Conservation (phyloP, 2,888 invertebrate species). For the Drosophila austrosaltans region DNA sequence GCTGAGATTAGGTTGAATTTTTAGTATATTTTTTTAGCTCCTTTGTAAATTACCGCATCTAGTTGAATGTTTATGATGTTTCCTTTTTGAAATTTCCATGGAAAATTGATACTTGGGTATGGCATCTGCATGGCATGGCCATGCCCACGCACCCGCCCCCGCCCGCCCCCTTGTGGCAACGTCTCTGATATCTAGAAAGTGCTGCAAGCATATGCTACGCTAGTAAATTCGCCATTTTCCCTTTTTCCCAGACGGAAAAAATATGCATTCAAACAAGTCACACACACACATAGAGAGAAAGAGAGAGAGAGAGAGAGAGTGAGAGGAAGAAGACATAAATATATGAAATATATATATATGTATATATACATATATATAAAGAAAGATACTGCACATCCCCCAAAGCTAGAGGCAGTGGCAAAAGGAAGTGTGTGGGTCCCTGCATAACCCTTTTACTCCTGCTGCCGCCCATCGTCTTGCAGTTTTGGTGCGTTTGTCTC, state of each 20-base stretch:
- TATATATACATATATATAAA: background rate
- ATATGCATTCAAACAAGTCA: conserved; percentile 59
- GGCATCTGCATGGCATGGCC: background rate
- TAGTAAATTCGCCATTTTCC: conserved; percentile 51
- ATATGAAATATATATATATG: conserved; percentile 2
- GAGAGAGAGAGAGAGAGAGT: background rate
- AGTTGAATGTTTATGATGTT: background rate
- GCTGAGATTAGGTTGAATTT: background rate
- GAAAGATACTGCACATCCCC: conserved; percentile 9
- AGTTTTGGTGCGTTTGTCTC: conserved; percentile 38
- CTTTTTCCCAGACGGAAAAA: conserved; percentile 42
- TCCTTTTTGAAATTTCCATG: background rate
- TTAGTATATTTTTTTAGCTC: background rate
- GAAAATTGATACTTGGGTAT: background rate
- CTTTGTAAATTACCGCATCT: background rate
- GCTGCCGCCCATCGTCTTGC: background rate
- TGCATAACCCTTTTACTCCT: conserved; percentile 9
- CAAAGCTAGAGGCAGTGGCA: background rate
- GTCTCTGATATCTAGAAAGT: conserved; percentile 29
- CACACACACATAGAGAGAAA: conserved; percentile 29
- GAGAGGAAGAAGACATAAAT: background rate
- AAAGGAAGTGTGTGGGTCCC: background rate
- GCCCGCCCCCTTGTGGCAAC: background rate
- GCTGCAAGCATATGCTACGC: conserved; percentile 49
- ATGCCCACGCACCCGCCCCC: background rate